These are phyloP conservation scores for Lycocorax pyrrhopterus DNA, from an alignment of 2,113 vertebrate genomes.

Conservation along the genomic window DNA sequence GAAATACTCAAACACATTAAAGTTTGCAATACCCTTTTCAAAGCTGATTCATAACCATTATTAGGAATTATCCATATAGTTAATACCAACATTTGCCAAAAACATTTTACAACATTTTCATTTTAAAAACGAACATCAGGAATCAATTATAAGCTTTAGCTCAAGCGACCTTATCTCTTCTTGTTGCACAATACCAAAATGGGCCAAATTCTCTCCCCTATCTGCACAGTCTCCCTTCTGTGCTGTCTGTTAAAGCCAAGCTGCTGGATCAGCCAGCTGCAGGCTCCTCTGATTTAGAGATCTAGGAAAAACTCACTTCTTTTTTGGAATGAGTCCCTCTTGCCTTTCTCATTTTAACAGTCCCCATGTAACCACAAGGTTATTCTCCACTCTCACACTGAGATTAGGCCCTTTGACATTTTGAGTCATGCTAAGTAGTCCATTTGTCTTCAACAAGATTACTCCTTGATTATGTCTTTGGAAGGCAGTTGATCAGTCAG, in stretches of 20 bases:
- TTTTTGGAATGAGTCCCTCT: constrained; percentile 5
- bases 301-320: background rate
- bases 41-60: background rate
- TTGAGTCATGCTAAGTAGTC: constrained; percentile 20
- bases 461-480: constrained; percentile 30
- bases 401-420: background rate
- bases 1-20: background rate
- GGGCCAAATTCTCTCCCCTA: background rate
- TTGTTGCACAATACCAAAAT: background rate
- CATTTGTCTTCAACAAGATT: constrained; percentile 31
- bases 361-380: background rate
- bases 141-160: background rate
- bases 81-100: background rate
- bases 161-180: background rate
- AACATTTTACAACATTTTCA: background rate
- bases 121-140: background rate
- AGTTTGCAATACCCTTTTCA: background rate
- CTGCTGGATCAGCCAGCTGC: background rate
- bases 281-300: background rate
- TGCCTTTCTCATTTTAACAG: background rate
- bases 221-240: background rate
- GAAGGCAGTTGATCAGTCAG: constrained; percentile 21
- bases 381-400: background rate
- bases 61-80: background rate
- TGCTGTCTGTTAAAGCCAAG: background rate